Conservation (phyloP, 2,888 invertebrate species). For the Epicampocera succincta region DNA sequence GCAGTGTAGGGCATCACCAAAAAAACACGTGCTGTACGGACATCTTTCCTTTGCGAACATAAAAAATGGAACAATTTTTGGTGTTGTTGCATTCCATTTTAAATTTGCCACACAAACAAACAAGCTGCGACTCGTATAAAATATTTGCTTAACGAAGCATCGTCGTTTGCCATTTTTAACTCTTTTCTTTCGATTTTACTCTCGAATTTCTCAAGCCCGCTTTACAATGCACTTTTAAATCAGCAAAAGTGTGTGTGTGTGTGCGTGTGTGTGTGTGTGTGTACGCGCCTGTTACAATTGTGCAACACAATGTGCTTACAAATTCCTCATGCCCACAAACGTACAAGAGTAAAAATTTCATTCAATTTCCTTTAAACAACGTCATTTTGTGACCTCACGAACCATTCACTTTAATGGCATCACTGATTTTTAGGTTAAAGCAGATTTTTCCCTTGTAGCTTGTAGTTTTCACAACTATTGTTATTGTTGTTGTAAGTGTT, state of each 20-base stretch:
- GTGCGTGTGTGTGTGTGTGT: background rate
- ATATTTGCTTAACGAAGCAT: slow-evolving; percentile 66
- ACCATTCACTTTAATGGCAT: slow-evolving; percentile 60
- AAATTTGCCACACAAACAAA: slow-evolving; percentile 26
- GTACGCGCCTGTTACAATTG: background rate
- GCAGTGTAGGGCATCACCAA: slow-evolving; percentile 22
- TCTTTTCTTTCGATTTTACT: slow-evolving; percentile 41
- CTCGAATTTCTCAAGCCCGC: slow-evolving; percentile 47
- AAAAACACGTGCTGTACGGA: slow-evolving; percentile 66
- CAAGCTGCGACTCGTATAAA: slow-evolving; percentile 41
- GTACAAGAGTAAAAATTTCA: slow-evolving; percentile 42
- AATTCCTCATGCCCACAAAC: slow-evolving; percentile 1
- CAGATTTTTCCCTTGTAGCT: slow-evolving; percentile 24
- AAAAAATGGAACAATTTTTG: slow-evolving; percentile 28
- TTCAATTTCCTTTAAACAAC: slow-evolving; percentile 65
- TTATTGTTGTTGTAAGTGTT: background rate
- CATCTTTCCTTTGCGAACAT: slow-evolving; percentile 28
- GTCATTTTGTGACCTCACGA: slow-evolving; percentile 68
- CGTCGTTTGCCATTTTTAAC: slow-evolving; percentile 47
- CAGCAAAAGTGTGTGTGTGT: background rate
- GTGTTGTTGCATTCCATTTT: slow-evolving; percentile 36
- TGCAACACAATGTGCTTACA: slow-evolving; percentile 25
- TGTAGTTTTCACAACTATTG: slow-evolving; percentile 22
- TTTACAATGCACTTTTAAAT: slow-evolving; percentile 7
- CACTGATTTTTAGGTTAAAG: slow-evolving; percentile 65